Conservation (phyloP, 1,140 invertebrate species). For the Drosophila teissieri region DNA sequence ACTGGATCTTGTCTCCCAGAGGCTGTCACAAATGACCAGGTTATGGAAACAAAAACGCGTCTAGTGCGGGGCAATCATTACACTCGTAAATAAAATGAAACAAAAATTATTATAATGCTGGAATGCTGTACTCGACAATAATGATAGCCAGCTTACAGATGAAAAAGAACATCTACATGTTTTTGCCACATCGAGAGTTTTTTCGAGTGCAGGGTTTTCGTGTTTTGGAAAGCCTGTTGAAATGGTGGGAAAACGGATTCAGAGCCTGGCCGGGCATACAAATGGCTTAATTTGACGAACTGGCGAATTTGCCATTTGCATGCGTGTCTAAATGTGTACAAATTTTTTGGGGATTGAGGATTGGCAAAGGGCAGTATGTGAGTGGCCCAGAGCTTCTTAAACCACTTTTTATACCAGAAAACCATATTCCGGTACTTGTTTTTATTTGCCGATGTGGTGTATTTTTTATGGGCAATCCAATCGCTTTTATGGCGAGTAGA, state of each 20-base stretch:
- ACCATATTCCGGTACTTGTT: slow-evolving; percentile 2
- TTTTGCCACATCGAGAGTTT: background rate
- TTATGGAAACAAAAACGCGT: slow-evolving; percentile 28
- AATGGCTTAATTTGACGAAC: slow-evolving; percentile 71
- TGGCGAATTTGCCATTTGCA: slow-evolving; percentile 64
- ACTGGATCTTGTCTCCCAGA: slow-evolving; percentile 17
- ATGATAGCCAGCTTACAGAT: too few species aligned
- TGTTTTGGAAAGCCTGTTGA: slow-evolving; percentile 4
- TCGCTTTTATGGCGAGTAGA: slow-evolving; percentile 1
- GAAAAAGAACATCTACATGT: too few species aligned
- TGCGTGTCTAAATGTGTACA: slow-evolving; percentile 62
- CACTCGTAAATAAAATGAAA: background rate
- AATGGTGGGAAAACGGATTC: slow-evolving; percentile 2
- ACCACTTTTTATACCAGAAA: slow-evolving; percentile 11
- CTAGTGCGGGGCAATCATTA: too few species aligned
- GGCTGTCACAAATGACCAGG: slow-evolving; percentile 19
- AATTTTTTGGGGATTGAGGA: slow-evolving; percentile 42
- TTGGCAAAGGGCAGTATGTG: slow-evolving; percentile 28
- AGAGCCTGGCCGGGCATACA: slow-evolving; percentile 60
- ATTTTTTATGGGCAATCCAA: slow-evolving; percentile 20
- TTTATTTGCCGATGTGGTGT: slow-evolving; percentile 10
- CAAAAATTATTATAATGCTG: too few species aligned
- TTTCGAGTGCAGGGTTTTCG: background rate
- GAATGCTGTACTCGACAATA: too few species aligned
- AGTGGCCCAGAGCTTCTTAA: slow-evolving; percentile 19